Evolutionary conservation across 2,113 vertebrate species (phyloP).

Genomic region (Amphiprion percula): DNA sequence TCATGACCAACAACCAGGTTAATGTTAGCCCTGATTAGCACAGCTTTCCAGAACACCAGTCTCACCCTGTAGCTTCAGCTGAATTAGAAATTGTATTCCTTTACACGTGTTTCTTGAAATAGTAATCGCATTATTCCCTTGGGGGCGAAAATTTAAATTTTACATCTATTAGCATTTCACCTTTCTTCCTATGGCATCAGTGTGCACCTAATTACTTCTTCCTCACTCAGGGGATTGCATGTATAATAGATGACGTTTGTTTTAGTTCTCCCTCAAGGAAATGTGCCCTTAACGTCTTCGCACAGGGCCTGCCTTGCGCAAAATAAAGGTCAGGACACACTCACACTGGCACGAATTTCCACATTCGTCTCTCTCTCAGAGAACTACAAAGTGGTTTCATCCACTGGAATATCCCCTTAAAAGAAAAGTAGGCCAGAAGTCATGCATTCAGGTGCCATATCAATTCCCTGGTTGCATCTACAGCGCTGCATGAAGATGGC

Average conservation of each 20-base stretch:
- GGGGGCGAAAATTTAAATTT: conserved; percentile 48
- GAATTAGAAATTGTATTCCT: not conserved
- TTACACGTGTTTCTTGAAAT: conserved; percentile 10
- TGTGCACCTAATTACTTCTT: conserved; percentile 70
- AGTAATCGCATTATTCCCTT: conserved; percentile 22
- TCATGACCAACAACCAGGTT: no score
- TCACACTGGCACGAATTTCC: conserved; percentile 51
- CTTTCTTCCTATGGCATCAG: conserved; percentile 42
- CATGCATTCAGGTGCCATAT: conserved; percentile 46
- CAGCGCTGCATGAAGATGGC: conserved; percentile 45
- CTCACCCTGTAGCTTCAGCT: not conserved
- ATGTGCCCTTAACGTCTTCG: conserved; percentile 49
- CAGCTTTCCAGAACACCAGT: no score
- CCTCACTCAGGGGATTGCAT: conserved; percentile 63
- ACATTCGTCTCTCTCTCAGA: conserved; percentile 4
- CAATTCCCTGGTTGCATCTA: conserved; percentile 33
- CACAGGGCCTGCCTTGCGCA: conserved; percentile 39
- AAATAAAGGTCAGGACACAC: conserved; percentile 61
- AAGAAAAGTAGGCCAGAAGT: conserved; percentile 60
- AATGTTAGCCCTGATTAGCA: no score
- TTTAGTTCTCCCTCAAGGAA: conserved; percentile 65
- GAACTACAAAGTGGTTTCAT: conserved; percentile 42
- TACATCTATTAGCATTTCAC: conserved; percentile 67
- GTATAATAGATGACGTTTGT: conserved; percentile 76
- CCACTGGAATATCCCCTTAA: conserved; percentile 39